A percentile compares a stretch with the other conserved stretches of the same genome.
These are phyloP conservation scores for Scytalopus superciliaris DNA, from an alignment of 2,113 vertebrate genomes.

Conservation along the genomic window DNA sequence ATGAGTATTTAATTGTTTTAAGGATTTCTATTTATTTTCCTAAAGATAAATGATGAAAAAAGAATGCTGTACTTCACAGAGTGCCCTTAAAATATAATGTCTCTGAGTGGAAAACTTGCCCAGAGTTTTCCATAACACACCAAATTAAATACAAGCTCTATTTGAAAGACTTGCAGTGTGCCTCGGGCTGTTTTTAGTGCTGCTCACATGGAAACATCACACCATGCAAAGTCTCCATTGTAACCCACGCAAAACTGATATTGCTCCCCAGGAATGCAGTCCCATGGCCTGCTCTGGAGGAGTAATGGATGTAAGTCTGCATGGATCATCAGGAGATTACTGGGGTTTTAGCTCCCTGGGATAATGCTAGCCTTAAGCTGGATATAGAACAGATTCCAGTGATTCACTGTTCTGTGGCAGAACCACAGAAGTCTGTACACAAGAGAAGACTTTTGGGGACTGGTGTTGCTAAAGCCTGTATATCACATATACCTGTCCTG, in stretches of 20 bases:
- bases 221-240: neutral
- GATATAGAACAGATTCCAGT: neutral
- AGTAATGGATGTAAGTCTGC: neutral
- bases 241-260: neutral
- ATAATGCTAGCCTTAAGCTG: neutral
- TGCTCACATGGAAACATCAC: neutral
- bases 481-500: neutral
- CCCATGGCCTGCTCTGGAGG: neutral
- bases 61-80: neutral
- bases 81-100: neutral
- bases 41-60: neutral
- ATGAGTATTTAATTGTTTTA: neutral
- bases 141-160: neutral
- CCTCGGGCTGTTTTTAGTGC: slow-evolving; percentile 22
- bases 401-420: neutral
- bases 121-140: slow-evolving; percentile 20
- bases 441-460: neutral
- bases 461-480: rapidly evolving
- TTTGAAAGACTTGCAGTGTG: neutral
- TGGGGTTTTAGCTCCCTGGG: neutral
- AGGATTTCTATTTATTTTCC: neutral
- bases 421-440: neutral
- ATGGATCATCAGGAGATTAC: neutral
- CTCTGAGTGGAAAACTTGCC: neutral
- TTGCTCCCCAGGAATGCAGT: neutral